A percentile compares a stretch with the other conserved stretches of the same genome.
These are phyloP conservation scores for Lasioglossum figueresi DNA, from an alignment of 2,888 invertebrate species.

Conservation along the genomic window DNA sequence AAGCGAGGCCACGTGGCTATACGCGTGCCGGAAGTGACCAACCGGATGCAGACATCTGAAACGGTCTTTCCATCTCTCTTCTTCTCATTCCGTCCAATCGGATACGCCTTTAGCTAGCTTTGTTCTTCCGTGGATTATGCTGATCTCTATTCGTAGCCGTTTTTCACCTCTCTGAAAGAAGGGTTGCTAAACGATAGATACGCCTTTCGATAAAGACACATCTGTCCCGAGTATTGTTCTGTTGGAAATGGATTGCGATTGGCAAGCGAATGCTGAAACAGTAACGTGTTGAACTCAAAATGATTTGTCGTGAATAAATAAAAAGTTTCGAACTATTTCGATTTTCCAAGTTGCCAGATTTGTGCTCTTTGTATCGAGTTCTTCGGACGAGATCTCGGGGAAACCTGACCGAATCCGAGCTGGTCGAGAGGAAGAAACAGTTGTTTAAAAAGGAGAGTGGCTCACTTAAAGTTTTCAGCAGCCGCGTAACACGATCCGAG, in stretches of 20 bases:
- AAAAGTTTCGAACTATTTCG: background rate
- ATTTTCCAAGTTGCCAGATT: background rate
- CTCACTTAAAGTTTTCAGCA: constrained; percentile 52
- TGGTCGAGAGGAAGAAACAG: constrained; percentile 40
- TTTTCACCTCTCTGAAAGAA: constrained; percentile 49
- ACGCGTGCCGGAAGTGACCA: constrained; percentile 84
- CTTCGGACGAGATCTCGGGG: background rate
- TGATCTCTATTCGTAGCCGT: constrained; percentile 66
- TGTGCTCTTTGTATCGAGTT: background rate
- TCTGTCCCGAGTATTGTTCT: constrained; percentile 59
- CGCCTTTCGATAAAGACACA: constrained; percentile 63
- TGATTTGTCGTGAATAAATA: background rate
- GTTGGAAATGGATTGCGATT: background rate
- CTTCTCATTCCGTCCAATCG: constrained; percentile 58
- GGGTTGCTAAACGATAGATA: constrained; percentile 66
- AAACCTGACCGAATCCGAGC: constrained; percentile 29
- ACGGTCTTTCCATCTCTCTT: constrained; percentile 65
- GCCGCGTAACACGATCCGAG: constrained; percentile 72
- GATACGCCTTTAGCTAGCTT: constrained; percentile 66
- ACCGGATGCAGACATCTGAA: constrained; percentile 83
- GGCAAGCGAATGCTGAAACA: background rate
- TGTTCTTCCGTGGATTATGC: constrained; percentile 76
- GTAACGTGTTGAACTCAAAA: background rate
- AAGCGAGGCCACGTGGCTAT: constrained; percentile 80
- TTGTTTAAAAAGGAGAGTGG: constrained; percentile 64